Evolutionary conservation across 2,797 vertebrate species (phyloP).

Genomic region (Percopsis omiscomaycus): DNA sequence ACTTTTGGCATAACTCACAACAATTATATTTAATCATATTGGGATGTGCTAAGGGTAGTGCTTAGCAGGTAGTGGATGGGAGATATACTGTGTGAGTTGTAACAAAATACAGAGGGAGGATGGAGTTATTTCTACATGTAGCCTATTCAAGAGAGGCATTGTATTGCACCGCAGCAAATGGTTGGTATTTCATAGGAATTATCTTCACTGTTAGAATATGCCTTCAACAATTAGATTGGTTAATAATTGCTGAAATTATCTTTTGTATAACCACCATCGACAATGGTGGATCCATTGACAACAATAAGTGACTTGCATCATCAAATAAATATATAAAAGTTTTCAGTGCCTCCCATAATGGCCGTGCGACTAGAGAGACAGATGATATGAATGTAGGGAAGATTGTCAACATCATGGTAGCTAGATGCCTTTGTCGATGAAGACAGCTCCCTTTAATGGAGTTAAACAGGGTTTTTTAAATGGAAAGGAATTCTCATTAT

Average conservation of each 20-base stretch:
- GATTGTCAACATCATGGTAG: slow-evolving; percentile 8
- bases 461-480: slow-evolving; percentile 9
- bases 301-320: slow-evolving; percentile 1
- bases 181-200: background rate
- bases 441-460: slow-evolving; percentile 7
- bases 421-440: background rate
- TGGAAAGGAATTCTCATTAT: slow-evolving; percentile 10
- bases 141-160: background rate
- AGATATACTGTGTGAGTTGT: background rate
- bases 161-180: background rate
- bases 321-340: background rate
- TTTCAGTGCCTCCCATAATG: background rate
- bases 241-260: background rate
- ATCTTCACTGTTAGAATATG: background rate
- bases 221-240: background rate
- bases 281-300: slow-evolving; percentile 5
- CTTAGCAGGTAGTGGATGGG: no score
- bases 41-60: no score
- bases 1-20: no score
- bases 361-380: background rate
- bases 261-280: background rate
- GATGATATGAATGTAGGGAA: background rate
- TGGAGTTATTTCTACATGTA: no score
- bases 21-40: no score
- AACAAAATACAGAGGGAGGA: background rate